Evolutionary conservation across 2,888 invertebrate species (phyloP).

Genomic region (Drosophila pseudotakahashii): DNA sequence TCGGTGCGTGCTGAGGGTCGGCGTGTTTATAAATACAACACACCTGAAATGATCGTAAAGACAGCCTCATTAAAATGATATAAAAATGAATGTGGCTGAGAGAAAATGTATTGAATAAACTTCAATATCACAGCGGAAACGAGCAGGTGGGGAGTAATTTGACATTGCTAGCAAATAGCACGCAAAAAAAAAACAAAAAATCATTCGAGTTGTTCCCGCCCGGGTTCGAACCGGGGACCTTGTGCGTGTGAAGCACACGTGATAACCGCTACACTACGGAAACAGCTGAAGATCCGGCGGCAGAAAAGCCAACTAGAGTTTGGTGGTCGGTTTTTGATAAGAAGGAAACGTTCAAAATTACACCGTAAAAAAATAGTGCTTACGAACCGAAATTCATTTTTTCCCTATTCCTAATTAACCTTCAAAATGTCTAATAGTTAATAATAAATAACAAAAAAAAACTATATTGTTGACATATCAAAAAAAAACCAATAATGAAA

Average conservation of each 20-base stretch:
- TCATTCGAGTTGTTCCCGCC: constrained; percentile 76
- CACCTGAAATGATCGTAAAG: constrained; percentile 62
- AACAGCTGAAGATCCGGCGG: constrained; percentile 55
- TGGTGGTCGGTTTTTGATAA: no score
- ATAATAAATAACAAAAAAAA: no score
- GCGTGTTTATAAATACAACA: constrained; percentile 67
- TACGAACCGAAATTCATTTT: no score
- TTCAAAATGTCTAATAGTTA: no score
- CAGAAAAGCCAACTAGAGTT: not conserved
- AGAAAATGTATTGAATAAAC: constrained; percentile 20
- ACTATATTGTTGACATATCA: no score
- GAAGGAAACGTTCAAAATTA: no score
- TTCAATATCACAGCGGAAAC: constrained; percentile 1
- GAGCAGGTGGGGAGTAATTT: constrained; percentile 4
- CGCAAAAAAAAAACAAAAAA: constrained; percentile 9
- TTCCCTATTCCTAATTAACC: no score
- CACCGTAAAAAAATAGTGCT: no score
- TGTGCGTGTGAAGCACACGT: constrained; percentile 84
- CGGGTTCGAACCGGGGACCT: constrained; percentile 84
- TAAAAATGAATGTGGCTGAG: constrained; percentile 40
- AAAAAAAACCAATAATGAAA: no score
- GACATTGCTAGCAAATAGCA: constrained; percentile 17
- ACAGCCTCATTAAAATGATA: constrained; percentile 62
- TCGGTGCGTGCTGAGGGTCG: constrained; percentile 61
- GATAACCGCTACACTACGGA: constrained; percentile 84